Conservation (phyloP, 2,888 invertebrate species). For the Torymus auratus region DNA sequence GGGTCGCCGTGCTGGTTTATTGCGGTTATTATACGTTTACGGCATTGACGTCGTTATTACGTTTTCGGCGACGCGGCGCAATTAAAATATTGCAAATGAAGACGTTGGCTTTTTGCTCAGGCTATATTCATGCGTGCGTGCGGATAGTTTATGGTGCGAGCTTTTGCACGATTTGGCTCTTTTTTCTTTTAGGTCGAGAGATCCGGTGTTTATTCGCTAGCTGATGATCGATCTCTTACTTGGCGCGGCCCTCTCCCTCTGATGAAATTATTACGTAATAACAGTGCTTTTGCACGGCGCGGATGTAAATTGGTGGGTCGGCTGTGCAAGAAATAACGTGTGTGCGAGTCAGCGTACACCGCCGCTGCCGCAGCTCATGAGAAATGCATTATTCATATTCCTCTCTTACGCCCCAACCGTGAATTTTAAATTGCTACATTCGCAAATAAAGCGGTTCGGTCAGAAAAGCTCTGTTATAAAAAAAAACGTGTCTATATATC, state of each 20-base stretch:
- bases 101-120: constrained; percentile 28
- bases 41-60: constrained; percentile 48
- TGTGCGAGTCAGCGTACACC: no score
- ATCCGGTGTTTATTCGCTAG: constrained; percentile 22
- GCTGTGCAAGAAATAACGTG: not conserved
- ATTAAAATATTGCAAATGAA: constrained; percentile 57
- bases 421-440: constrained; percentile 14
- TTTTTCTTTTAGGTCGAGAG: not conserved
- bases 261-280: constrained; percentile 19
- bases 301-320: constrained; percentile 19
- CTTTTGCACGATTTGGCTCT: not conserved
- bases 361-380: not conserved
- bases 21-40: constrained; percentile 48
- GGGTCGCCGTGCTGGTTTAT: constrained; percentile 41
- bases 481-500: no score
- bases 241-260: not conserved
- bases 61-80: constrained; percentile 33
- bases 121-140: no score
- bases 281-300: constrained; percentile 11
- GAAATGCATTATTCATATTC: constrained; percentile 9
- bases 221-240: constrained; percentile 9
- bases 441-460: not conserved
- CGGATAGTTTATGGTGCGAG: constrained; percentile 13
- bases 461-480: not conserved
- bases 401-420: constrained; percentile 1